Base-by-base conservation (phyloP, 2,888 invertebrate species). In the Agapostemon virescens region DNA sequence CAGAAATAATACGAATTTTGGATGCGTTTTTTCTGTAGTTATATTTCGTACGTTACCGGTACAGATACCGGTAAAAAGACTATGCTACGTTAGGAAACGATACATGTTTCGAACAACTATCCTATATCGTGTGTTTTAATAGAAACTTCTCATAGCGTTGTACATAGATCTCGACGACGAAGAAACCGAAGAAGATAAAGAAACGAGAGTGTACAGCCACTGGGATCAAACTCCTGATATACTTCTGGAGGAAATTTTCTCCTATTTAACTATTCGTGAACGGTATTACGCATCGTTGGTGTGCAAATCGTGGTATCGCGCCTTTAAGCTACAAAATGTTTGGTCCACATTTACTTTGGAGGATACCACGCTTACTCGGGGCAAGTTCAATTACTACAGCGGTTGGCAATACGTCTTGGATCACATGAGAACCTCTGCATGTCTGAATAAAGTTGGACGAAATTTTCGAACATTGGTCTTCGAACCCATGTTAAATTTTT, bases 341-440 rank as follows among this genome's bases (percentile, higher is more conserved):
- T 97, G 97, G 97, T 93, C 95, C 11, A 95, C 94, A 17, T 97
- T 97, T 89, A 93, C 94, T 1, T 93, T 97, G 63, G 95, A 95
- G 82, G 97, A 97, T 90, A 94, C 94, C 1, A 96, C 96, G 0
- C 93, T 97, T 33, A 97, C 97, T 0, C 94, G 96, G 75, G 94
- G 95, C 36, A 95, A 96, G 90, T 97, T 95, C 90, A 97, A 97
- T 89, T 96, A 97, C 88, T 97, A 96, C 91, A 95, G 96, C 69
- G 97, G 97, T 26, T 97, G 97, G 95, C 96, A 96, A 93, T 94
- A 95, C 88, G 95, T 96, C 88, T 92, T 97, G 87, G 97, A 97
- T 93, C 96, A 96, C 89, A 93, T 96, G 89, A 93, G 96, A 77
- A 95, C 96, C 0, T 96, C 96, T 84, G 93, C 95, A 81, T 97